Percentiles rank a stretch among this genome's conserved stretches.
phyloP scores from a whole-genome alignment of 2,797 vertebrate genomes.

The Gallinago stenura region DNA sequence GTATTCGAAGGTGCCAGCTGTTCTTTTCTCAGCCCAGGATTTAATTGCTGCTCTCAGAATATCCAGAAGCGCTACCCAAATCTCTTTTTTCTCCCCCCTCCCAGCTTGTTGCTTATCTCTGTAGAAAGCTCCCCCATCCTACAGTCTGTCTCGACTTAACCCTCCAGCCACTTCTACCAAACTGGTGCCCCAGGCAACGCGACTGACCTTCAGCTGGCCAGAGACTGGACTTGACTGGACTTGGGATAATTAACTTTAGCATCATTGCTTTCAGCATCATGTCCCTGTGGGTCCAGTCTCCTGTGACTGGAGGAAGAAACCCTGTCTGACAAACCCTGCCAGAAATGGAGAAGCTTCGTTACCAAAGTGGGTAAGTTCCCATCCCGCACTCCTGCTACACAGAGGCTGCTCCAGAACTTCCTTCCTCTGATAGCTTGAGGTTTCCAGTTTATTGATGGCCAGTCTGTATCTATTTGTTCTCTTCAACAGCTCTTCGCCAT shows the following conservation, averaged over 20 bases:
- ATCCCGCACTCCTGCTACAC: neutral
- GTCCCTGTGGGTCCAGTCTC: neutral
- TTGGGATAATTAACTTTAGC: neutral
- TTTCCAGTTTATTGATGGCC: constrained; percentile 14
- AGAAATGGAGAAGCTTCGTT: neutral
- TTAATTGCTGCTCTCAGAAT: neutral
- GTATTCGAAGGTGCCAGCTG: neutral
- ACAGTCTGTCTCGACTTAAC: neutral
- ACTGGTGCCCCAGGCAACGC: accelerated
- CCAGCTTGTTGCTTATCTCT: neutral
- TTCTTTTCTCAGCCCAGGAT: neutral
- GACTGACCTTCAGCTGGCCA: neutral
- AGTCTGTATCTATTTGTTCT: neutral
- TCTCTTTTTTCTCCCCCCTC: neutral
- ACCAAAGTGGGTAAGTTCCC: neutral
- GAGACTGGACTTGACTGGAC: neutral
- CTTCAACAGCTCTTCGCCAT: neutral
- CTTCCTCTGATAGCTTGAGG: neutral
- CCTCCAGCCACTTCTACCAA: neutral
- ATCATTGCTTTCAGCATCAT: neutral
- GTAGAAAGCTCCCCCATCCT: neutral
- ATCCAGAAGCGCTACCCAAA: neutral
- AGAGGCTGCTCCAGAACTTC: neutral
- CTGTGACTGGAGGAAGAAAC: neutral
- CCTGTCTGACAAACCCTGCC: neutral